Conservation (phyloP, 2,113 vertebrate species). For the Serilophus lunatus region DNA sequence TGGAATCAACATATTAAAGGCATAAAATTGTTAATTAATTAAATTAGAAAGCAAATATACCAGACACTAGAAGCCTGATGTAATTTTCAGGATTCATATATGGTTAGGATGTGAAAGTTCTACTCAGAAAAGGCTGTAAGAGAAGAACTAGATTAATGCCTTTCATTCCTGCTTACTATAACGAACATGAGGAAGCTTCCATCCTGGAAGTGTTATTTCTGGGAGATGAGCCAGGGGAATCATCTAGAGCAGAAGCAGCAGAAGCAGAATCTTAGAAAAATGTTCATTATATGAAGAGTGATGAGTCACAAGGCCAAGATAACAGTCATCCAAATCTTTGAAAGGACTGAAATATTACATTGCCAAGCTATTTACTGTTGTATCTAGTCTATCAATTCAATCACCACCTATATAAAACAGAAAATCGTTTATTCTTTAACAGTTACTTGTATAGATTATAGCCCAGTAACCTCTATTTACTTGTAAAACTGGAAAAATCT, state of each 20-base stretch:
- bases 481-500: background rate
- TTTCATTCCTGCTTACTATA: background rate
- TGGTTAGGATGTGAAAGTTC: background rate
- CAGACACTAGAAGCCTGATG: background rate
- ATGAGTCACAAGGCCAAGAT: background rate
- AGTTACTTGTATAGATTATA: background rate
- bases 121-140: background rate
- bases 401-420: background rate
- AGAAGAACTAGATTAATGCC: background rate
- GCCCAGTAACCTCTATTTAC: background rate
- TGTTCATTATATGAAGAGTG: background rate
- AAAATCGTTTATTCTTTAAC: background rate
- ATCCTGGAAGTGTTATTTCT: background rate
- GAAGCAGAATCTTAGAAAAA: background rate
- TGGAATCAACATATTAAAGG: background rate
- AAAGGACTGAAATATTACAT: background rate
- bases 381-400: background rate
- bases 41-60: background rate
- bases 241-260: background rate
- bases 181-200: background rate
- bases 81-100: background rate
- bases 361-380: background rate
- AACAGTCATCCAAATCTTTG: background rate
- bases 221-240: background rate
- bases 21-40: background rate